phyloP scores from a whole-genome alignment of 2,888 invertebrate species.

The Phyllotreta cruciferae region DNA sequence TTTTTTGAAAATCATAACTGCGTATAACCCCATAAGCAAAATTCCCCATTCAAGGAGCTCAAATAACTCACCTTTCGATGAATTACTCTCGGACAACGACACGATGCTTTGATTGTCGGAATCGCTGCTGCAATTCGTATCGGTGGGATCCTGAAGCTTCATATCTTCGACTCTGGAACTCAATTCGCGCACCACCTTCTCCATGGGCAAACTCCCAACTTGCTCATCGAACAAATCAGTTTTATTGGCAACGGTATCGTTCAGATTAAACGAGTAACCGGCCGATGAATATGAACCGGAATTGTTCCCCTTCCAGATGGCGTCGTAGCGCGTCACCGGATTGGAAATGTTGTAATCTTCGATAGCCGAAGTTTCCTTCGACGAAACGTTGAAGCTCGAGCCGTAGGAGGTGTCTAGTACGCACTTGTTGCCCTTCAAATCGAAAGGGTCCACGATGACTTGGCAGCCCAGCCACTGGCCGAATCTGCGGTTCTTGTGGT shows the following conservation, averaged over 20 bases:
- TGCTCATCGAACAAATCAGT: slow-evolving; percentile 15
- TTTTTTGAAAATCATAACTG: too few species aligned
- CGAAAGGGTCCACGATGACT: slow-evolving; percentile 54
- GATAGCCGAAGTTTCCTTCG: not conserved
- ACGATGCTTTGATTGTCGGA: slow-evolving; percentile 55
- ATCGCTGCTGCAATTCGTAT: slow-evolving; percentile 49
- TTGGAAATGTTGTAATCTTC: slow-evolving; percentile 19
- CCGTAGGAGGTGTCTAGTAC: slow-evolving; percentile 42
- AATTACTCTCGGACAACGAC: slow-evolving; percentile 47
- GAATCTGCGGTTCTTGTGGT: slow-evolving; percentile 58
- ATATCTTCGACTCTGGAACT: slow-evolving; percentile 34
- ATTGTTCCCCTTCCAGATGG: slow-evolving; percentile 26
- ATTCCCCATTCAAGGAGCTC: not conserved
- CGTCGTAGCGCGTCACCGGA: slow-evolving; percentile 21
- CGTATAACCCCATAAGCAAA: too few species aligned
- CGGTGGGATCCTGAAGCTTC: slow-evolving; percentile 38
- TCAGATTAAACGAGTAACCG: slow-evolving; percentile 20
- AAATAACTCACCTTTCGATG: slow-evolving; percentile 40
- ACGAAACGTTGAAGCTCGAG: not conserved
- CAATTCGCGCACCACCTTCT: slow-evolving; percentile 32
- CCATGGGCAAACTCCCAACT: slow-evolving; percentile 8
- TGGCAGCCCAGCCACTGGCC: slow-evolving; percentile 59
- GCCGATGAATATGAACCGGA: not conserved
- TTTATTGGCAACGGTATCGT: slow-evolving; percentile 9
- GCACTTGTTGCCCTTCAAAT: slow-evolving; percentile 41